A percentile compares a stretch with the other conserved stretches of the same genome.
Conservation (phyloP, 2,888 invertebrate species). For the Mechanitis mazaeus region DNA sequence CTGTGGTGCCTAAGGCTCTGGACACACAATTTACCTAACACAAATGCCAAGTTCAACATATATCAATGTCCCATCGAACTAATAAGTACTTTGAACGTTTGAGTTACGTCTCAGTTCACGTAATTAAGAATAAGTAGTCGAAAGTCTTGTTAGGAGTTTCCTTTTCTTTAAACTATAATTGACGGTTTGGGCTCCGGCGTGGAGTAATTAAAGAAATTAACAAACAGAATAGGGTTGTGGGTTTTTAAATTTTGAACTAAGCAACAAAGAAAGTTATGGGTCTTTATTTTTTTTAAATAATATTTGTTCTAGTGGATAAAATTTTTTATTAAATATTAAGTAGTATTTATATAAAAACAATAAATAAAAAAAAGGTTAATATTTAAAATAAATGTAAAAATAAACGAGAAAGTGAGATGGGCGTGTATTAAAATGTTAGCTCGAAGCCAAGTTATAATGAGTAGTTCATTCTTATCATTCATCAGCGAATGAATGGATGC, state of each 20-base stretch:
- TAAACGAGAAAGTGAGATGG: background rate
- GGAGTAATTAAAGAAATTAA: conserved; percentile 65
- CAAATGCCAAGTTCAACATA: conserved; percentile 3
- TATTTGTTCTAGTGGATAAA: background rate
- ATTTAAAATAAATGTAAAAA: background rate
- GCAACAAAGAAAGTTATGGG: conserved; percentile 30
- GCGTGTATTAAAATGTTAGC: conserved; percentile 16
- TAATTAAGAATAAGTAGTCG: conserved; percentile 72
- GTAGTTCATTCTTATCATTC: conserved; percentile 22
- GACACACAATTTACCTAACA: conserved; percentile 1
- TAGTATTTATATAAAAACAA: background rate
- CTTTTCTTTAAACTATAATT: conserved; percentile 60
- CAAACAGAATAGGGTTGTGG: conserved; percentile 52
- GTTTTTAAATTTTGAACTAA: conserved; percentile 52
- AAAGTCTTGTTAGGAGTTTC: conserved; percentile 52
- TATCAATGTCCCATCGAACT: conserved; percentile 36
- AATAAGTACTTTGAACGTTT: conserved; percentile 65
- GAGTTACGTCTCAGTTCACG: conserved; percentile 72
- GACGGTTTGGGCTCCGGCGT: conserved; percentile 51
- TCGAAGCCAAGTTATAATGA: conserved; percentile 29
- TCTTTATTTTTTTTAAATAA: background rate
- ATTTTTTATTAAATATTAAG: background rate
- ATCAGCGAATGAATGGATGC: conserved; percentile 26
- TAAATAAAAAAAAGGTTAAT: background rate
- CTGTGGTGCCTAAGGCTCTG: background rate